Evolutionary conservation across 2,888 invertebrate genomes (phyloP).

Genomic region (Eustalomyia histrio): DNA sequence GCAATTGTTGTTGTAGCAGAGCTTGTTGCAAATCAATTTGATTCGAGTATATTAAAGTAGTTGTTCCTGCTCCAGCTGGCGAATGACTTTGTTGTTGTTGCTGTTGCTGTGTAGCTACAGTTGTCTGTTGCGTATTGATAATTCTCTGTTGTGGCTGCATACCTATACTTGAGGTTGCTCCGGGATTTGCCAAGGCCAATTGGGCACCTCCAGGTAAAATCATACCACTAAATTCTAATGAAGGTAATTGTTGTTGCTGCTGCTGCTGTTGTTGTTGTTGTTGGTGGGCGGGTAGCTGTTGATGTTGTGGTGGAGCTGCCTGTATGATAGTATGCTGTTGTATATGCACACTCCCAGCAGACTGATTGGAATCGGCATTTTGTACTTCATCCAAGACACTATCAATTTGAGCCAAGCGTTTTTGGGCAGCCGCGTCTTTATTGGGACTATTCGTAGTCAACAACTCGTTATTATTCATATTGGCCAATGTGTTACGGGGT

Average conservation of each 20-base stretch:
- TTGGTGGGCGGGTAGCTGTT: conserved; percentile 65
- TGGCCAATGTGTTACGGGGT: conserved; percentile 69
- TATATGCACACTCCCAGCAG: conserved; percentile 54
- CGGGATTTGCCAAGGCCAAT: conserved; percentile 76
- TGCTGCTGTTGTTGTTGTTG: conserved; percentile 62
- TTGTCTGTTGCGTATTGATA: conserved; percentile 59
- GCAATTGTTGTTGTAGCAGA: conserved; percentile 76
- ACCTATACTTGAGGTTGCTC: conserved; percentile 72
- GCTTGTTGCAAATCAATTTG: conserved; percentile 78
- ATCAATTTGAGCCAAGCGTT: conserved; percentile 75
- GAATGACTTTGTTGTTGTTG: conserved; percentile 55
- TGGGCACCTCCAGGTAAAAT: conserved; percentile 77
- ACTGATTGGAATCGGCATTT: conserved; percentile 70
- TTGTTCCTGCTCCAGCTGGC: conserved; percentile 65
- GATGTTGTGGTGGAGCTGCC: conserved; percentile 59
- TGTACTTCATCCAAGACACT: conserved; percentile 76
- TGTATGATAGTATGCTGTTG: conserved; percentile 65
- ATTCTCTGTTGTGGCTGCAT: conserved; percentile 62
- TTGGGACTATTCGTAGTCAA: conserved; percentile 48
- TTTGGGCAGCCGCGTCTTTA: conserved; percentile 70
- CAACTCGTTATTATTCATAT: conserved; percentile 55
- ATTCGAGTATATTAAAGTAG: conserved; percentile 77
- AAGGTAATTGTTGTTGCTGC: conserved; percentile 73
- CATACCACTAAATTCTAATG: conserved; percentile 77
- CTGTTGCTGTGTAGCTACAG: conserved; percentile 60